These are phyloP conservation scores for Varecia variegata DNA, from an alignment of 2,797 vertebrate species.

Conservation along the genomic window DNA sequence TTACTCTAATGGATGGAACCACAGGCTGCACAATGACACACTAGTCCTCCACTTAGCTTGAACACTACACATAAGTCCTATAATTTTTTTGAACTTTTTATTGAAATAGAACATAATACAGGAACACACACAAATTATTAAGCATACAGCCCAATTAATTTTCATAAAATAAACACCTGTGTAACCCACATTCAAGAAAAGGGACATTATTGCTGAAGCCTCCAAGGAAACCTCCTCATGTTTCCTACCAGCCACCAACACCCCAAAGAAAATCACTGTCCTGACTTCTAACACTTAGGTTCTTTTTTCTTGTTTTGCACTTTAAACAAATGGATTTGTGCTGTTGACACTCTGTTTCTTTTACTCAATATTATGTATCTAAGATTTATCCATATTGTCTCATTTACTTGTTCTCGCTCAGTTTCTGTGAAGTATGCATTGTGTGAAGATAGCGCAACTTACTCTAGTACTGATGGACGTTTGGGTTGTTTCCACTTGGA, in stretches of 20 bases:
- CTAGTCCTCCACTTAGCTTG: conserved; percentile 49
- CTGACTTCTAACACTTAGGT: not conserved
- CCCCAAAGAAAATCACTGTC: not conserved
- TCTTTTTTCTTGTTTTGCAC: not conserved
- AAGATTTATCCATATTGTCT: not conserved
- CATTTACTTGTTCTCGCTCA: not conserved
- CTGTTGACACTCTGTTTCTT: not conserved
- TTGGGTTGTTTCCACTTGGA: not conserved
- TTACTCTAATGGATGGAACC: conserved; percentile 60
- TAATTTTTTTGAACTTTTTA: conserved; percentile 62
- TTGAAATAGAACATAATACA: conserved; percentile 11
- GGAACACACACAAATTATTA: conserved; percentile 10
- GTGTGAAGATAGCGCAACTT: rapidly evolving
- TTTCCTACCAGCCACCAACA: not conserved
- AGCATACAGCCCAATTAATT: not conserved
- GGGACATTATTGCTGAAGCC: not conserved
- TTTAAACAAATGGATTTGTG: not conserved
- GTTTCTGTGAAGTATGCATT: not conserved
- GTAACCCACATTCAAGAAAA: not conserved
- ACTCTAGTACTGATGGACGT: not conserved
- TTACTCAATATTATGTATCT: not conserved
- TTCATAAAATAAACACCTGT: not conserved
- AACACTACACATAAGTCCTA: conserved; percentile 32
- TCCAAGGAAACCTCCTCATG: not conserved
- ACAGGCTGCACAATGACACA: conserved; percentile 53